Evolutionary conservation across 2,797 vertebrate genomes (phyloP), one percentile per base, ranked within the genome.

Genomic region (Botia almorhae): DNA sequence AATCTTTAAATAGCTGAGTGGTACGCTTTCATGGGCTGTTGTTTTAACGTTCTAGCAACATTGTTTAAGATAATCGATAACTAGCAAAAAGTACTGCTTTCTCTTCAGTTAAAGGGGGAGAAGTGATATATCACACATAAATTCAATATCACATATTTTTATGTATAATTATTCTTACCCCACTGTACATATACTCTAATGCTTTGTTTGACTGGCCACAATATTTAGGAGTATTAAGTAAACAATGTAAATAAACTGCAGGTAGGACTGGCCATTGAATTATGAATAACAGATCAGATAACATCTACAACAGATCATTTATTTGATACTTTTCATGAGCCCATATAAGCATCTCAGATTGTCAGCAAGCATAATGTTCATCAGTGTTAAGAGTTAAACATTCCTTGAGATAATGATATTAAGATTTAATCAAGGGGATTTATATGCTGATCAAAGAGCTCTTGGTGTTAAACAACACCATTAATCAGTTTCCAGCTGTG

Each of bases 1-100:
- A 83, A 81, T 64, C 79, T 78, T 61, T 65, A 81, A 82, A 88
- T 87, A 87, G 82, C 74, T 26, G 23, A 68, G 73, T 68, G 63
- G 43, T 8, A 74, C 53, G 26, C 68, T 64, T 78, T 85, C 69
- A 61, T 71, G 64, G 65, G 48, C 63, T 48, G 69, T 67, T 26
- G 23, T 80, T 19, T 48, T 80, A 58, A 67, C 58, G 29, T 65
- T 72, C 39, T 16, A 67, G 33, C 21, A 74, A 36, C 51, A 68
- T 46, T 58, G 36, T 50, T 74, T 56, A 48, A 80, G 21, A 73
- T 58, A 39, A 64, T 5, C 2, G 13, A 61, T 1, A 19, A 39
- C 46, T 2, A 3, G 17, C 29, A 17, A 3, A 55, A 21, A 3
- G 16, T 3, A 29, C 4, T 21, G 36, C 3, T 23, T 39, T 68